Base-by-base conservation (phyloP, 2,888 invertebrate species). In the Psococerastis gibbosa region DNA sequence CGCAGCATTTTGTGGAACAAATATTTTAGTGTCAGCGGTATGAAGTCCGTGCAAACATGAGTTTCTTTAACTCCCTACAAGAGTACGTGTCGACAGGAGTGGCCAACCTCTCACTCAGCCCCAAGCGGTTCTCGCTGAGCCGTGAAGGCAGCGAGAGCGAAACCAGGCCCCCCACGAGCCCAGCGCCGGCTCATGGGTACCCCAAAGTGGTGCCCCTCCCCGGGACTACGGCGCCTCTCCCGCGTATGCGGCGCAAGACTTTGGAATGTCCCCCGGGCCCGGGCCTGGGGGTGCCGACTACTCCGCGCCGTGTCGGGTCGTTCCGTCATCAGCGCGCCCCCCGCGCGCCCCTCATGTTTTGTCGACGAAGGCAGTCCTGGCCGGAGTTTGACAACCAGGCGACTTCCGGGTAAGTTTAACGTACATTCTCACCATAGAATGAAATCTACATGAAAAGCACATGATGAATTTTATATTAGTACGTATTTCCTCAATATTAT, bases 11-110 rank as follows among this genome's bases (percentile, higher is more conserved):
- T 6, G 33, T 3, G 5, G 17, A 9, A 33, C 5, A 33, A 6
- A 9, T 33, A 33, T 5, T 33, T 33, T 9, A 33, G 5, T 33
- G 9, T 6, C 5, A 33, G 4, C 5, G 3, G 33, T 33, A 9
- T 33, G 33, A 33, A 33, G 9, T 31, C n/a, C n/a, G 31, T 31
- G 31, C 35, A 27, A 11, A 27, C 27, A 85, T 85, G 85, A 85
- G 84, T 70, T 85, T 85, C 68, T 75, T 85, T 61, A 77, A 78
- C 60, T 81, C 83, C 32, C 64, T 85, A 54, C 80, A 83, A 56
- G 84, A 85, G 62, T 82, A 82, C 61, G 83, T 85, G 60, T 82
- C 78, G 56, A 84, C 81, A 63, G 81, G 83, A 59, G 83, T 85
- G 52, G 82, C 83, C 41, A 82, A 78, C 55, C 64, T 85, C 53